These are phyloP conservation scores for Rotaria macrura DNA, from an alignment of 2,888 invertebrate species.

Conservation along the genomic window DNA sequence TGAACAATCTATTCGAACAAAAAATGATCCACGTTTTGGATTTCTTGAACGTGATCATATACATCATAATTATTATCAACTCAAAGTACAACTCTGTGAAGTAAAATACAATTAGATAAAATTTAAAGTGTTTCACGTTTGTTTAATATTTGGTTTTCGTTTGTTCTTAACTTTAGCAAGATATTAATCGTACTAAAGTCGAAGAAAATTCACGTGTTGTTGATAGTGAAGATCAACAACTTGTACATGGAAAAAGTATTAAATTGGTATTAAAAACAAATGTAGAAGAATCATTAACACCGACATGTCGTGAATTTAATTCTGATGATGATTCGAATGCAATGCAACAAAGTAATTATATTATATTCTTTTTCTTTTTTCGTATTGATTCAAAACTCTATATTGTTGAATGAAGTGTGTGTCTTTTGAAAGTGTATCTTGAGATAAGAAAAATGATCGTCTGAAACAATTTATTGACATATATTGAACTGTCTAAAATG, in stretches of 20 bases:
- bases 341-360: neutral
- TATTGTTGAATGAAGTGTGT: no score
- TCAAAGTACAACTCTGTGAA: constrained; percentile 49
- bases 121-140: neutral
- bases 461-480: no score
- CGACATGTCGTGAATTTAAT: neutral
- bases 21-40: constrained; percentile 67
- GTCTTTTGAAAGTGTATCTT: no score
- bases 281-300: neutral
- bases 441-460: no score
- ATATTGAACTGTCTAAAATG: no score
- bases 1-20: constrained; percentile 57
- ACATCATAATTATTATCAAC: constrained; percentile 70
- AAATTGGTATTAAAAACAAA: constrained; percentile 20
- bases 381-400: no score
- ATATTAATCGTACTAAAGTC: neutral
- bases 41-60: constrained; percentile 69
- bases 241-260: neutral
- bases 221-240: neutral
- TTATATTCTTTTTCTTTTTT: no score
- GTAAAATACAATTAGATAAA: neutral
- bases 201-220: neutral
- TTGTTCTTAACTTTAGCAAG: neutral
- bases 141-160: neutral
- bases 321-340: neutral